These are phyloP conservation scores for Sula dactylatra DNA, from an alignment of 2,113 vertebrate species.

Conservation along the genomic window DNA sequence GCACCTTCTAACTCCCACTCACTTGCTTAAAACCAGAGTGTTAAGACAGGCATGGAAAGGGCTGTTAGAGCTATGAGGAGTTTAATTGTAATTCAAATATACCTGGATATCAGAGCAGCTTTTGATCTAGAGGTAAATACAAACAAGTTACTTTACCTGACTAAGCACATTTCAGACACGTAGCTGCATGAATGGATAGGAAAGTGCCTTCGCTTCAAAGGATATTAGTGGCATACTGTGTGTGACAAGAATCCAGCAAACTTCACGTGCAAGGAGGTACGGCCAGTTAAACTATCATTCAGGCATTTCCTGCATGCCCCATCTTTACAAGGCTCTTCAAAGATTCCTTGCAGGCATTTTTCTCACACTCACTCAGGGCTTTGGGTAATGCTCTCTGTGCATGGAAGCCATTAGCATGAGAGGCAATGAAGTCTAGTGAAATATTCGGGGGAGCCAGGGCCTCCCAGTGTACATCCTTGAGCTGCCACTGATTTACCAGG, in stretches of 20 bases:
- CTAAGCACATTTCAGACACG: not conserved
- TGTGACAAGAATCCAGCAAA: not conserved
- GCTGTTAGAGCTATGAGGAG: not conserved
- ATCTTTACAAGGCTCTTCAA: not conserved
- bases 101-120: conserved; percentile 10
- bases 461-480: not conserved
- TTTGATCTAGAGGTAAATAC: conserved; percentile 44
- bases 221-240: not conserved
- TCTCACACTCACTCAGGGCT: not conserved
- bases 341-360: not conserved
- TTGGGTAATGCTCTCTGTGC: not conserved
- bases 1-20: conserved; percentile 34
- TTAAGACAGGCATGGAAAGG: not conserved
- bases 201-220: not conserved
- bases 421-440: not conserved
- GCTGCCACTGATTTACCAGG: not conserved
- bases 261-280: not conserved
- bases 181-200: not conserved
- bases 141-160: not conserved
- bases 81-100: conserved; percentile 41
- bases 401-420: not conserved
- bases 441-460: not conserved
- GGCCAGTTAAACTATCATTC: not conserved
- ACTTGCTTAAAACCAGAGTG: not conserved
- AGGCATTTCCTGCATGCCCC: not conserved